Conservation (phyloP, 1,140 invertebrate genomes). For the Bactericera cockerelli region DNA sequence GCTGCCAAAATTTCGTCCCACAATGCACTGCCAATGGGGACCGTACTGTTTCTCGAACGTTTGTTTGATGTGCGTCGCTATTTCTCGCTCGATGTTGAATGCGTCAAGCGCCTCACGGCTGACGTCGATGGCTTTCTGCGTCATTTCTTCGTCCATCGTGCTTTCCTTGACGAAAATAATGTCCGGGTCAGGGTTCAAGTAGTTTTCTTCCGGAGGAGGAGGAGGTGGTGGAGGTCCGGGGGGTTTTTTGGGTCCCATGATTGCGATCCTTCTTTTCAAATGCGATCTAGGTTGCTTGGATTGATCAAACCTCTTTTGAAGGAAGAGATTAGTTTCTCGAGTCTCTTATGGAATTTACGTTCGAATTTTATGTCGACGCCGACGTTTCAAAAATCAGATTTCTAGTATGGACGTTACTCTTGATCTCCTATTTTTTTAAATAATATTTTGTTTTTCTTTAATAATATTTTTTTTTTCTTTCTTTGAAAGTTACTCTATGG, state of each 20-base stretch:
- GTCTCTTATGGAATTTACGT: too few relatives aligned
- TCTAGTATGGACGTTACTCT: too few relatives aligned
- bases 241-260: not conserved
- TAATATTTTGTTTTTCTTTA: too few relatives aligned
- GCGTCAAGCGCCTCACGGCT: not conserved
- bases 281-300: too few relatives aligned
- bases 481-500: too few relatives aligned
- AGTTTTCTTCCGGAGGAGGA: not conserved
- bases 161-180: not conserved
- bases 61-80: not conserved
- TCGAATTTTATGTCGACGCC: too few relatives aligned
- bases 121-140: not conserved
- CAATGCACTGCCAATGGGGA: conserved; percentile 1
- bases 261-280: too few relatives aligned
- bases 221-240: not conserved
- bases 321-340: too few relatives aligned
- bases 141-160: not conserved
- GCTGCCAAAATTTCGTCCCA: not conserved
- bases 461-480: too few relatives aligned
- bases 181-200: not conserved
- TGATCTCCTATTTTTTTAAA: too few relatives aligned
- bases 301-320: too few relatives aligned
- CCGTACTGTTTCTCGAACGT: not conserved
- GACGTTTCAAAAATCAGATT: too few relatives aligned
- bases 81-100: not conserved